Evolutionary conservation across 2,888 invertebrate species (phyloP), one percentile per base, ranked within the genome.

Genomic region (Nomada lathburiana): DNA sequence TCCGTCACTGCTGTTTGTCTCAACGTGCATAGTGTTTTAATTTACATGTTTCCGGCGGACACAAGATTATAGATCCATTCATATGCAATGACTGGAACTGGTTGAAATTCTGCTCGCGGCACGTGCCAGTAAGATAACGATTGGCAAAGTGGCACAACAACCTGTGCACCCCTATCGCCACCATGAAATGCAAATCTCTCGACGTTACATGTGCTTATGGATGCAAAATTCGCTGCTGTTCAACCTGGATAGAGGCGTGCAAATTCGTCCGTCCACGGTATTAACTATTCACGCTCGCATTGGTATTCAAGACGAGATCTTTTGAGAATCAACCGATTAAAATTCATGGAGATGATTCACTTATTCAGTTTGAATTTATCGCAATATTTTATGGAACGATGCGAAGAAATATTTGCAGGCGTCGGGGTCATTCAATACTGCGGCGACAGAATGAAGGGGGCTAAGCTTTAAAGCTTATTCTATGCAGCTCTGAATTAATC

Each of bases 181-280:
- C 5, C 42, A 29, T 16, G 69, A 64, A 52, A 79, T 79, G 78
- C 64, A 77, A 79, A 79, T 79, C 36, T 13, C 16, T 29, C 5
- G 11, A 64, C 16, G 63, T 50, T 64, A 50, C 29, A 63, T 52
- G 44, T 57, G 36, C 18, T 47, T 55, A 26, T 53, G 26, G 20
- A 71, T 53, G 23, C n/a, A 29, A 13, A 69, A 69, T 64, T 36
- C 47, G 18, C 23, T n/a, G n/a, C 29, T 57, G 62, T 63, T 62
- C 42, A 53, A n/a, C 57, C 50, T 29, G 26, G 50, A 60, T 20
- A 36, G 10, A 5, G 18, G 16, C 26, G 13, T 0, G 20, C 11
- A 50, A 50, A 1, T 70, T 20, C 44, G 9, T 16, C 18, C 26
- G 7, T 36, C 36, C 7, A 16, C 5, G 10, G 20, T 16, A 60